Percentiles rank a stretch among this genome's conserved stretches.
These are phyloP conservation scores for Theristicus caerulescens DNA, from an alignment of 2,113 vertebrate genomes.

Conservation along the genomic window DNA sequence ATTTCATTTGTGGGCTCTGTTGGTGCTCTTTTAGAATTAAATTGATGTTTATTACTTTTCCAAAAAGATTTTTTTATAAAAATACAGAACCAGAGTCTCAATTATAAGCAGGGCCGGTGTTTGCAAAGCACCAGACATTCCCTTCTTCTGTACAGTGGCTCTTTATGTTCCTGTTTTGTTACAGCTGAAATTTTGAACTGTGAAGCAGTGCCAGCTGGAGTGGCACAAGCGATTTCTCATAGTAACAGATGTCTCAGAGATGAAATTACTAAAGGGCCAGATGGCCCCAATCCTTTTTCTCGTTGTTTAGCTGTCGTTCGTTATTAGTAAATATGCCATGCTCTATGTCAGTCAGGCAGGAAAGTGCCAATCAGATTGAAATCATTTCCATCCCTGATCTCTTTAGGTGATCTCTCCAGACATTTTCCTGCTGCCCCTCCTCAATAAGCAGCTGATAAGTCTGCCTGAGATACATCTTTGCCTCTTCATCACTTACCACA, in stretches of 20 bases:
- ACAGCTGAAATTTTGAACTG: not conserved
- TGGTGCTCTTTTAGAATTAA: not conserved
- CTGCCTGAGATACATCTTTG: not conserved
- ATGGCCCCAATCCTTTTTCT: conserved; percentile 36
- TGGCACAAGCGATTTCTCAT: conserved; percentile 21
- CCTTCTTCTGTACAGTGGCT: not conserved
- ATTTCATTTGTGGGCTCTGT: not conserved
- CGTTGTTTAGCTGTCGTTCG: not conserved
- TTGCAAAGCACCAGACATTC: not conserved
- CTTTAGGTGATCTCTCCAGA: not conserved
- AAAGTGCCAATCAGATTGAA: conserved; percentile 9
- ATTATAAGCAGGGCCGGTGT: not conserved
- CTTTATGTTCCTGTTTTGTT: not conserved
- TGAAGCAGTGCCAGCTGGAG: conserved; percentile 54
- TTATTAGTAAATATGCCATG: conserved; percentile 32
- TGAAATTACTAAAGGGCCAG: conserved; percentile 36
- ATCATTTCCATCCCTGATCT: not conserved
- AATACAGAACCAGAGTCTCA: not conserved
- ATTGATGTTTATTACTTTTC: not conserved
- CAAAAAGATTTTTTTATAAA: not conserved
- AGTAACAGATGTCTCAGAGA: conserved; percentile 45
- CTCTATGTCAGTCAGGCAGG: not conserved
- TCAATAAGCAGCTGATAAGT: not conserved
- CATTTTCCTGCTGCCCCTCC: not conserved
- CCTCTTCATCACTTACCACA: not conserved